Conservation (phyloP, 2,797 vertebrate species). For the Mus caroli region DNA sequence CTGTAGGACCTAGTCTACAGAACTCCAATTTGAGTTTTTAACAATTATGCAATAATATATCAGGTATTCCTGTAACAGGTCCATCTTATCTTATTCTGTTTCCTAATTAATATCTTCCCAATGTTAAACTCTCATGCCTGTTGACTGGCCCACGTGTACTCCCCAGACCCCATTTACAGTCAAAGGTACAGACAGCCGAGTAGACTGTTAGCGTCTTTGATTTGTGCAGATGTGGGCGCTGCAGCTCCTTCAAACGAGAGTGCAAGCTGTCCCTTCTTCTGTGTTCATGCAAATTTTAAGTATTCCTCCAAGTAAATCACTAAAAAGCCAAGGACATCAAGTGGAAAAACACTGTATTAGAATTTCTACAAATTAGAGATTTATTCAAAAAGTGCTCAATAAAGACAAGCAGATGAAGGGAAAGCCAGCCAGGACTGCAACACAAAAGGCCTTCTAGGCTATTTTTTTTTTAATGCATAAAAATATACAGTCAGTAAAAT, state of each 20-base stretch:
- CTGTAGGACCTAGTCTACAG: background rate
- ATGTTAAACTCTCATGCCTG: background rate
- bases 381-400: slow-evolving; percentile 5
- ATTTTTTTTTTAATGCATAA: background rate
- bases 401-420: background rate
- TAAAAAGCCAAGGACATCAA: background rate
- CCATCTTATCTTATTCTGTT: slow-evolving; percentile 9
- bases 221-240: background rate
- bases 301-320: background rate
- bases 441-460: background rate
- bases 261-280: background rate
- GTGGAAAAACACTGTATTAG: background rate
- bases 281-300: slow-evolving; percentile 25
- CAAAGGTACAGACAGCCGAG: background rate
- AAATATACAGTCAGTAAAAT: background rate
- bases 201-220: background rate
- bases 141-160: background rate
- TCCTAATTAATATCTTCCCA: background rate
- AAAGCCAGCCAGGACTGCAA: background rate
- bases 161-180: background rate
- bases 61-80: background rate
- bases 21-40: slow-evolving; percentile 9
- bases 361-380: background rate
- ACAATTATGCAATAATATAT: background rate
- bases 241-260: background rate